Conservation (phyloP, 2,888 invertebrate species). For the Drosophila fungiperda region DNA sequence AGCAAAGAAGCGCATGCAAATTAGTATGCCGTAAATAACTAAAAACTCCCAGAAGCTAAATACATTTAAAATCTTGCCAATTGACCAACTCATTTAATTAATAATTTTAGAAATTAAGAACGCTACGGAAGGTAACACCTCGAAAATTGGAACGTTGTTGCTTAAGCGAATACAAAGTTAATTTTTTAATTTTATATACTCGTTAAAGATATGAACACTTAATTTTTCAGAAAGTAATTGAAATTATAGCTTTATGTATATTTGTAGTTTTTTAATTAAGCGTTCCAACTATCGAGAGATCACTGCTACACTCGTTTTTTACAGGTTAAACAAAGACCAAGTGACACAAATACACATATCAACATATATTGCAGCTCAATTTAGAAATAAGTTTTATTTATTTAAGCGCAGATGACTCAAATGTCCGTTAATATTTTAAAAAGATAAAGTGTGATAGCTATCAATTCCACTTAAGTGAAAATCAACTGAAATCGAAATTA, state of each 20-base stretch:
- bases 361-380: background rate
- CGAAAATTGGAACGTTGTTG: background rate
- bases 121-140: background rate
- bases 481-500: constrained; percentile 15
- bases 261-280: background rate
- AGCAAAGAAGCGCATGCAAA: constrained; percentile 53
- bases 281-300: background rate
- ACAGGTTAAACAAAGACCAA: constrained; percentile 15
- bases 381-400: background rate
- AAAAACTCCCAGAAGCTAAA: constrained; percentile 10
- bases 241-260: background rate
- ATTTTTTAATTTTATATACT: background rate
- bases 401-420: background rate
- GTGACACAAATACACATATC: background rate
- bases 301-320: background rate
- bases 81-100: background rate
- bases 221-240: background rate
- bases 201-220: background rate
- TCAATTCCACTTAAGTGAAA: constrained; percentile 9
- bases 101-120: background rate
- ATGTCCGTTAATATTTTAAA: background rate
- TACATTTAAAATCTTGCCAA: background rate
- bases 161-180: background rate
- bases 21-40: constrained; percentile 7
- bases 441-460: background rate